Base-by-base conservation (phyloP, 1,140 invertebrate species). In the Drosophila micromelanica region DNA sequence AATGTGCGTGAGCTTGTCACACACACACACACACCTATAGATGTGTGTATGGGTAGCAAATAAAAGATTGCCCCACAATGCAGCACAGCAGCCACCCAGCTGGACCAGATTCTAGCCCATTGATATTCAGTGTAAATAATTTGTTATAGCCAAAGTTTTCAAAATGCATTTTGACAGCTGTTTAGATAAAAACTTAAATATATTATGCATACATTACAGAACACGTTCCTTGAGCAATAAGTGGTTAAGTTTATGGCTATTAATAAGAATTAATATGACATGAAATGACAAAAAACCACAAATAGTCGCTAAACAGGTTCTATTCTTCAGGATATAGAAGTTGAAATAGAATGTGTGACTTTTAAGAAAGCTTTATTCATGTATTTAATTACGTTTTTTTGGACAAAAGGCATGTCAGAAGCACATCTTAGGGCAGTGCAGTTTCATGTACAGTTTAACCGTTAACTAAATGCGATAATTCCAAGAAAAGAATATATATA, bases 41-140 rank as follows among this genome's bases (percentile, higher is more conserved):
- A 23, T 56, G 40, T 56, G 37, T 64, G 42, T 65, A 62, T 46
- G 46, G 57, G 55, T 55, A 72, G 68, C 82, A 87, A 87, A 87
- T 87, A 87, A 79, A 89, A 82, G 84, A 87, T 87, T 87, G 82
- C 82, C 78, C 82, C 82, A 87, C 82, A 82, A 87, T 82, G 84
- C 82, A 78, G 73, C 79, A 52, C 69, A 68, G n/a, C 32, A 61
- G 40, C 30, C 20, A 67, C 69, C 67, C 67, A 74, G 72, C 35
- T 15, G 59, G 38, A 72, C 57, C 45, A 27, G 37, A 13, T 6
- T 13, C n/a, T n/a, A 5, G 4, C 17, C 4, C 17, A 32, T 2
- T 17, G 15, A 15, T 45, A 4, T 2, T 45, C 2, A 17, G 3
- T 0, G 6, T 2, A 45, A 45, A 17, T 45, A 3, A 45, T 13